Conservation (phyloP, 2,888 invertebrate genomes). For the Eudemis profundana region DNA sequence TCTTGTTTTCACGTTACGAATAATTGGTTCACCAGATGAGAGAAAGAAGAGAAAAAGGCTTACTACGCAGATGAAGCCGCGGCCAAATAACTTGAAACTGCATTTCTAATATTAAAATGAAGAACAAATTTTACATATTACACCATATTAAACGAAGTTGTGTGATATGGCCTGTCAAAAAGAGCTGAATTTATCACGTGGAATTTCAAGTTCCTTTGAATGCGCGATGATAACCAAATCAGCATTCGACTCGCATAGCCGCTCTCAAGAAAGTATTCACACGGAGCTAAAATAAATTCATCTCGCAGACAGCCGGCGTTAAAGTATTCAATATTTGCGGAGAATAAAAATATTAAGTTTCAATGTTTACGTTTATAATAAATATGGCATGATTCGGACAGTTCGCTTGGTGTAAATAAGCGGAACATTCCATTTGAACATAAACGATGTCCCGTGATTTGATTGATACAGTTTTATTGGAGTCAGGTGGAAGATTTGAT, state of each 20-base stretch:
- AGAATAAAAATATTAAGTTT: conserved; percentile 25
- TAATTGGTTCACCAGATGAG: too few relatives aligned
- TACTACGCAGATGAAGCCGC: background rate
- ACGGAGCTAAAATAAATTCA: conserved; percentile 28
- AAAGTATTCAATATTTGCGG: conserved; percentile 32
- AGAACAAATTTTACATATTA: background rate
- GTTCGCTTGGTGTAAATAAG: conserved; percentile 12
- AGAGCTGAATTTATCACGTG: conserved; percentile 16
- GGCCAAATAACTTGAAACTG: background rate
- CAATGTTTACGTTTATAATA: conserved; percentile 6
- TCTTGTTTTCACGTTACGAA: conserved; percentile 8
- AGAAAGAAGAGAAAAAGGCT: background rate
- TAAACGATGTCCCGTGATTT: conserved; percentile 31
- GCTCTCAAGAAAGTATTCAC: conserved; percentile 31
- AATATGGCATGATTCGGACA: conserved; percentile 15
- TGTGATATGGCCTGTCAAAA: background rate
- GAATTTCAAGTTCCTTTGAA: conserved; percentile 24
- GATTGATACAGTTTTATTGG: conserved; percentile 34
- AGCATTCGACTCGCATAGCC: conserved; percentile 30
- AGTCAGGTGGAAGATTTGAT: conserved; percentile 35
- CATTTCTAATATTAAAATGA: background rate
- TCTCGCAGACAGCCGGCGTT: conserved; percentile 12
- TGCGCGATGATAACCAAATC: conserved; percentile 32
- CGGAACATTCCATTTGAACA: conserved; percentile 32
- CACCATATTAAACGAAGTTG: background rate